Evolutionary conservation across 2,888 invertebrate species (phyloP), one percentile per base, ranked within the genome.

Genomic region (Standfussiana lucernea): DNA sequence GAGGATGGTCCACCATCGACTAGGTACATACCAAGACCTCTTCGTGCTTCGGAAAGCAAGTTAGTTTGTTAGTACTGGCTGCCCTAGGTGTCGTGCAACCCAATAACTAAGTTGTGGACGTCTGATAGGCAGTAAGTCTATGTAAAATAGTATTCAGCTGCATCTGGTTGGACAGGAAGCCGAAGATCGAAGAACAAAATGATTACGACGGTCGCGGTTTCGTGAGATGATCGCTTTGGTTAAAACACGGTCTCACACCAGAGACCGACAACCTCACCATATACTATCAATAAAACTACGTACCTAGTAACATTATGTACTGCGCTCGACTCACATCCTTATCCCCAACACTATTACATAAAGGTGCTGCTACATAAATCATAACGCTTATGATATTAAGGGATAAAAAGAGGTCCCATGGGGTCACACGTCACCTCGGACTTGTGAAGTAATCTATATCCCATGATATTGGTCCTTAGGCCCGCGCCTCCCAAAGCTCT

Each of bases 311-410:
- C 75, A 21, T n/a, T 47, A 56, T 61, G 3, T 71, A 35, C 28
- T 28, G 13, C 7, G 15, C 13, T 66, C 15, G 71, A 73, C 68
- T 67, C 69, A 71, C 68, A 47, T 76, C 37, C 59, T 24, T 45
- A 62, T 40, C 65, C 71, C 77, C 13, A n/a, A 59, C 50, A 66
- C 59, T 72, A 59, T 72, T 69, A 61, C 61, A 75, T 59, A 50
- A 13, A 70, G 50, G 50, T 37, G 42, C 72, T 73, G 79, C 65
- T 83, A 77, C 79, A 85, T 87, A 83, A 82, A 86, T 87, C 82
- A 86, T 84, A 74, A 71, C 64, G 50, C 65, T 85, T 83, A 79
- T 85, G 66, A 79, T 82, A 84, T 85, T 75, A 76, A 66, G 67
- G 80, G 77, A 73, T 86, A 79, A 84, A 86, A 88, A 81, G 56